phyloP scores from a whole-genome alignment of 2,888 invertebrate genomes.

The Hanleya hanleyi region DNA sequence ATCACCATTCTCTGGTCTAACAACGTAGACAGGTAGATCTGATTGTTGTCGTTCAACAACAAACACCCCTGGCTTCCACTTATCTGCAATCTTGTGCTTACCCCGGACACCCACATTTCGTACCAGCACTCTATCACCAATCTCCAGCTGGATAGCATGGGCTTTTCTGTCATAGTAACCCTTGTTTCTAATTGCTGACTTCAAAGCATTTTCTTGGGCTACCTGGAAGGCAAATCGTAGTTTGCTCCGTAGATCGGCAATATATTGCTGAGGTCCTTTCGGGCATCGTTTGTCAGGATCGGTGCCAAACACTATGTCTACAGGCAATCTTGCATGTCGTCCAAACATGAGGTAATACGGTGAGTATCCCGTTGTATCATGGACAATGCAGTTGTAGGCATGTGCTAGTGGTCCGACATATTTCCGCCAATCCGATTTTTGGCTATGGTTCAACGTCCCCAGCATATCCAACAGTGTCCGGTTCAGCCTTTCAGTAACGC shows the following conservation, averaged over 20 bases:
- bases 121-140: background rate
- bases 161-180: background rate
- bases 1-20: background rate
- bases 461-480: background rate
- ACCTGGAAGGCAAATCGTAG: background rate
- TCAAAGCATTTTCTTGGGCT: background rate
- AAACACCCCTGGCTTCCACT: background rate
- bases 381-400: constrained; percentile 12
- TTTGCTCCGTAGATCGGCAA: background rate
- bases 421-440: background rate
- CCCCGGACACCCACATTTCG: background rate
- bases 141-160: background rate
- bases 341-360: constrained; percentile 13
- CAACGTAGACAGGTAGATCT: too few relatives aligned
- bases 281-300: background rate
- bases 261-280: background rate
- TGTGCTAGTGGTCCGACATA: background rate
- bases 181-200: background rate
- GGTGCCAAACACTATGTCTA: constrained; percentile 1
- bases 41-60: too few relatives aligned
- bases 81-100: background rate
- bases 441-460: background rate
- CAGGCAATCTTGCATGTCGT: background rate
- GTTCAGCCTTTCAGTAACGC: background rate
- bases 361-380: background rate